Evolutionary conservation across 2,888 invertebrate genomes (phyloP), one percentile per base, ranked within the genome.

Genomic region (Candidula unifasciata): DNA sequence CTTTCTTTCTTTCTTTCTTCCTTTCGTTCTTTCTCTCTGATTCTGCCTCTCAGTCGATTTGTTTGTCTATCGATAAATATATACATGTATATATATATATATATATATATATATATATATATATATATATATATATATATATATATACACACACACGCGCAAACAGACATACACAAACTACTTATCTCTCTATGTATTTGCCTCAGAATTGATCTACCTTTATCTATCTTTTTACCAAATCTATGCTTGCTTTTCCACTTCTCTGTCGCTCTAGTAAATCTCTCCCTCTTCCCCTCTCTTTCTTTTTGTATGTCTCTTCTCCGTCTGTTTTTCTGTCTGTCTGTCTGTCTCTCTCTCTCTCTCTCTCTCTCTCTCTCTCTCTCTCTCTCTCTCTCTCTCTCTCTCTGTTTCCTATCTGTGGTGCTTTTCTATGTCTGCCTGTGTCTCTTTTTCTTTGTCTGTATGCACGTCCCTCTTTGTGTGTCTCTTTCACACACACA

Each of bases 111-210:
- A 73, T 10, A 82, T 3, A 82, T n/a, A 73, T 16, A 82, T 54
- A 73, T 24, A 82, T 71, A 57, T 6, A 82, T 27, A 82, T 8
- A 82, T 71, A 82, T 8, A 73, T 54, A 82, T 6, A 80, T 24
- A 80, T 13, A 66, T 6, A n/a, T 13, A 66, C 66, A 52, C 24
- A 44, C 54, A 52, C 24, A 30, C 24, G 6, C 27, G 27, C 10
- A 27, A 24, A 69, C 30, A 35, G 21, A 69, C 30, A 35, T 3
- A 30, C 2, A 8, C 33, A 69, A 24, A 60, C 69, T 3, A n/a
- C n/a, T n/a, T n/a, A n/a, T n/a, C n/a, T n/a, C n/a, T n/a, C n/a
- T n/a, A n/a, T n/a, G n/a, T n/a, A n/a, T n/a, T n/a, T n/a, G n/a
- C n/a, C n/a, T n/a, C n/a, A n/a, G n/a, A n/a, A n/a, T n/a, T n/a